phyloP scores from a whole-genome alignment of 2,797 vertebrate genomes.

The Hemitrygon akajei region DNA sequence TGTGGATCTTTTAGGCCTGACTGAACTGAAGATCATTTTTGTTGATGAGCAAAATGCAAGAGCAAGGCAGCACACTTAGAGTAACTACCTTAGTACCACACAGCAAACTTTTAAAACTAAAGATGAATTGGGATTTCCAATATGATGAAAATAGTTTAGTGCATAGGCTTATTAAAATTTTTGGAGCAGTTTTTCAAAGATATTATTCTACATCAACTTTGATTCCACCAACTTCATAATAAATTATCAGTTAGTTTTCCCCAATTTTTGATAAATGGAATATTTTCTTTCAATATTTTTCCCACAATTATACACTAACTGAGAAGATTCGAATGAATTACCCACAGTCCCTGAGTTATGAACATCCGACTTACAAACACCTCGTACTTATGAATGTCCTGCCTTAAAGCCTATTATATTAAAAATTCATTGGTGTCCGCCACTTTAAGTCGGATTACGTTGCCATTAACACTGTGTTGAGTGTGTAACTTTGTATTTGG shows the following conservation, averaged over 20 bases:
- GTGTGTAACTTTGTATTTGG: no score
- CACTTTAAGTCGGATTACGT: no score
- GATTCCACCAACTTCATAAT: not conserved
- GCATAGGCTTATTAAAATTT: not conserved
- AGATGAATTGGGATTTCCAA: not conserved
- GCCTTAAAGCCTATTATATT: no score
- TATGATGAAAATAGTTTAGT: not conserved
- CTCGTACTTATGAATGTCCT: no score
- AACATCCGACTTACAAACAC: no score
- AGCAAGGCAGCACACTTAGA: not conserved
- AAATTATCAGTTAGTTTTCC: not conserved
- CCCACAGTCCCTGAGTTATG: no score
- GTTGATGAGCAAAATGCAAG: not conserved
- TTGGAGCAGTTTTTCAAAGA: not conserved
- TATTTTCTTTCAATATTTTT: not conserved
- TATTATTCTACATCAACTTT: not conserved
- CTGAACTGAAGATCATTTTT: not conserved
- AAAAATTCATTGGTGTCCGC: no score
- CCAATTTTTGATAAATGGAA: not conserved
- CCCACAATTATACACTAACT: not conserved
- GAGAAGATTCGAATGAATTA: not conserved
- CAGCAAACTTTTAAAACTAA: not conserved
- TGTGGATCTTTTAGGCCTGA: conserved; percentile 8
- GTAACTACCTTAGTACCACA: not conserved
- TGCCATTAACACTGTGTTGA: no score